A percentile compares a stretch with the other conserved stretches of the same genome.
These are phyloP conservation scores for Conger conger DNA, from an alignment of 2,113 vertebrate genomes.

Conservation along the genomic window DNA sequence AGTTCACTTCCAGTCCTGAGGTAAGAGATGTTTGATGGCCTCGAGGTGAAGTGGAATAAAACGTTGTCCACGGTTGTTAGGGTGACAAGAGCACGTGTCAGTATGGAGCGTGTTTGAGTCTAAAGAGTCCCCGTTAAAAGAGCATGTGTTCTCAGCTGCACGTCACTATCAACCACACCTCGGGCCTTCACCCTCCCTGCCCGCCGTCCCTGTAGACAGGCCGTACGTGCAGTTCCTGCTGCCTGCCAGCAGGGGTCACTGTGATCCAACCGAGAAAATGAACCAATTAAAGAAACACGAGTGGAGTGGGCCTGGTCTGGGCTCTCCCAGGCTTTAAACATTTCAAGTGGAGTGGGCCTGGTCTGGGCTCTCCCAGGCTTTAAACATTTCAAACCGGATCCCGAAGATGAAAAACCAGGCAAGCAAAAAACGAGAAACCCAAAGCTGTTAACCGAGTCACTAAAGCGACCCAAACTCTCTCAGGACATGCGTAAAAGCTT, in stretches of 20 bases:
- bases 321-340: slow-evolving; percentile 12
- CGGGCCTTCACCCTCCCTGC: not conserved
- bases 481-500: not conserved
- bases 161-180: not conserved
- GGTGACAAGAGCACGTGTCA: not conserved
- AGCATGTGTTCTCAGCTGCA: not conserved
- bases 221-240: not conserved
- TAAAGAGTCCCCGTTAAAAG: not conserved
- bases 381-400: not conserved
- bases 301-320: slow-evolving; percentile 6
- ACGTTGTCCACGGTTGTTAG: not conserved
- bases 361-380: slow-evolving; percentile 9
- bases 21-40: not conserved
- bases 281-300: slow-evolving; percentile 36
- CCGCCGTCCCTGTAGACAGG: not conserved
- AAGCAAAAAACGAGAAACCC: not conserved
- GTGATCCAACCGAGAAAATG: slow-evolving; percentile 22
- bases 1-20: not conserved
- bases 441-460: not conserved
- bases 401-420: not conserved
- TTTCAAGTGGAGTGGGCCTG: slow-evolving; percentile 15
- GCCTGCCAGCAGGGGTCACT: slow-evolving; percentile 22
- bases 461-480: not conserved
- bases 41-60: not conserved
- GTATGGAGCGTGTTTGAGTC: not conserved